phyloP scores from a whole-genome alignment of 2,797 vertebrate species.

The Cossypha dichroa region DNA sequence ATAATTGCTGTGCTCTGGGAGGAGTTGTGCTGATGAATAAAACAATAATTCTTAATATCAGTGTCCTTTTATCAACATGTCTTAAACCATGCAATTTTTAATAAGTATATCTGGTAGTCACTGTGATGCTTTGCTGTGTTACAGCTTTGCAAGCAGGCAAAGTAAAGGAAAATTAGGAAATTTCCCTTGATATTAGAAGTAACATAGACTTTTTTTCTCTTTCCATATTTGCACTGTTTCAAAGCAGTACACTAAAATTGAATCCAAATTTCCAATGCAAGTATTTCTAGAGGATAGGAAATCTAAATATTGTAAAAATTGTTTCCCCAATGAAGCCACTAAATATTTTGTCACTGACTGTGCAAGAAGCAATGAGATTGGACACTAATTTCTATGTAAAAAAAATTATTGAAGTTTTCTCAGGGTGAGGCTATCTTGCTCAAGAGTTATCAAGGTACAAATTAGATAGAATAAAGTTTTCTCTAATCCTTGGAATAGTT shows the following conservation, averaged over 20 bases:
- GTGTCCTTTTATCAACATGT: background rate
- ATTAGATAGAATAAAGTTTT: background rate
- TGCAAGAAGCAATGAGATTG: background rate
- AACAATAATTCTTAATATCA: background rate
- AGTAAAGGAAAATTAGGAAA: background rate
- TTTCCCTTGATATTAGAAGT: background rate
- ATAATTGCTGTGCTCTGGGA: background rate
- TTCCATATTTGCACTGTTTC: background rate
- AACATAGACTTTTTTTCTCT: background rate
- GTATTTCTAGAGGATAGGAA: background rate
- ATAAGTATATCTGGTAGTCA: background rate
- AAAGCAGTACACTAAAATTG: background rate
- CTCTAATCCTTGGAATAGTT: background rate
- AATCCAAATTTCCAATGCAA: background rate
- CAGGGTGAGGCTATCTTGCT: background rate
- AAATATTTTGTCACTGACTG: background rate
- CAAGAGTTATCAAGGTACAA: background rate
- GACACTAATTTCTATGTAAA: accelerated
- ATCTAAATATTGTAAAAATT: background rate
- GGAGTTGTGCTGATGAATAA: background rate
- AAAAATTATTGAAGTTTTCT: background rate
- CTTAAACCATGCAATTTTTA: background rate
- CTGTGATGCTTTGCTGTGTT: background rate
- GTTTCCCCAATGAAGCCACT: background rate
- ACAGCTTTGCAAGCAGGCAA: background rate